Conservation (phyloP, 2,113 vertebrate genomes). For the Paratilapia polleni region DNA sequence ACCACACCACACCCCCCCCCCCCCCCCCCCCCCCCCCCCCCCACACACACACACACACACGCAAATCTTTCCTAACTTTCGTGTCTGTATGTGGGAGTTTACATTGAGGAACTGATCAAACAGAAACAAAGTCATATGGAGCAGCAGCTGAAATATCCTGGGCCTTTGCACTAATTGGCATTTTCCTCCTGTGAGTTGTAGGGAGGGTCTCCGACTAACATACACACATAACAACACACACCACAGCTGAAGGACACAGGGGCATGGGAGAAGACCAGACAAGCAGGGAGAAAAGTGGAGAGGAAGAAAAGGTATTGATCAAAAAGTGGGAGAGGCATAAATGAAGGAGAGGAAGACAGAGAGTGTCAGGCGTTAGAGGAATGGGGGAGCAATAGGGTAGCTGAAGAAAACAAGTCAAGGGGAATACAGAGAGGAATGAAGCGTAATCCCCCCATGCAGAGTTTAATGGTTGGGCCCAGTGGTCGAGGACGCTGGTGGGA, state of each 20-base stretch:
- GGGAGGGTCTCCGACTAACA: slow-evolving; percentile 23
- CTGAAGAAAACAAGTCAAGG: slow-evolving; percentile 40
- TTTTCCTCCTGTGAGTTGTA: slow-evolving; percentile 45
- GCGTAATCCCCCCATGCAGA: slow-evolving; percentile 62
- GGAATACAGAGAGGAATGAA: slow-evolving; percentile 51
- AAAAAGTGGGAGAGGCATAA: slow-evolving; percentile 7
- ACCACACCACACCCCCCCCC: no score
- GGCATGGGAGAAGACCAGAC: slow-evolving; percentile 36
- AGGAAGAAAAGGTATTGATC: slow-evolving; percentile 55
- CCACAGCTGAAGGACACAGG: slow-evolving; percentile 39
- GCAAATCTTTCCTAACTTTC: slow-evolving; percentile 14
- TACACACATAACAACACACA: slow-evolving; percentile 1
- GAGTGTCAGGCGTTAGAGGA: slow-evolving; percentile 8
- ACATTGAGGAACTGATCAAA: slow-evolving; percentile 34
- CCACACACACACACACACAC: not conserved
- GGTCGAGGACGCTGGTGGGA: slow-evolving; percentile 41
- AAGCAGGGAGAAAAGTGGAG: slow-evolving; percentile 43
- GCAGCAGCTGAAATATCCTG: slow-evolving; percentile 2
- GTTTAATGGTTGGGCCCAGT: slow-evolving; percentile 69
- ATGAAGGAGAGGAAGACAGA: slow-evolving; percentile 2
- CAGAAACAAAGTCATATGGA: slow-evolving; percentile 12
- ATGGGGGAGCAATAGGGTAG: slow-evolving; percentile 23
- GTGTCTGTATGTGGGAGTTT: slow-evolving; percentile 1
- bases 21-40: no score
- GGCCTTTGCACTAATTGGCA: slow-evolving; percentile 57